Base-by-base conservation (phyloP, 2,888 invertebrate genomes). In the Ceriagrion tenellum region DNA sequence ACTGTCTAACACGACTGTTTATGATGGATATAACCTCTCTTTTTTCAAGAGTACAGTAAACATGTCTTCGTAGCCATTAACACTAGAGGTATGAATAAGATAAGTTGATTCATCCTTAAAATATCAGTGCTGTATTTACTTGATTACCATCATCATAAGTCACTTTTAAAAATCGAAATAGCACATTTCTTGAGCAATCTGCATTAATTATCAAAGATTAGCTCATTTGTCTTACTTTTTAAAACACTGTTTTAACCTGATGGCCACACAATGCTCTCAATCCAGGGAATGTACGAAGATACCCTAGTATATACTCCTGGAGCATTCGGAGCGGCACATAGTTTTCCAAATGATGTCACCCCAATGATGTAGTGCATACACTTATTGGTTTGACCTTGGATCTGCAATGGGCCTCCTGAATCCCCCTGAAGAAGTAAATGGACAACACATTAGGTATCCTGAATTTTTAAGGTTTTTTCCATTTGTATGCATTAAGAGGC, bases 401-500 rank as follows among this genome's bases (percentile, higher is more conserved):
- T 96, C 91, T 97, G 97, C 0, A 98, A 97, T 0, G 98, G 98
- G 0, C 98, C 98, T 0, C 98, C 98, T 55, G 98, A 98, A 96
- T 98, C 98, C 90, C 98, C 98, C 98, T 98, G 96, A 96, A 95
- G 47, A 95, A n/a, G 18, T 20, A 56, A 13, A 47, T 23, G n/a
- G 69, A 88, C 8, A 18, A 59, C 40, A 47, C 35, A 18, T 95
- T 47, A 12, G 12, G 4, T 3, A 35, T 81, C 0, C 16, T 35
- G 81, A 13, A 69, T 10, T 35, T 0, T 81, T 2, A 3, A 35
- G 69, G 35, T 81, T 81, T 35, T 20, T 59, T 59, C n/a, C n/a
- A 16, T 59, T 16, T 10, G 59, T 12, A 59, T 2, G 13, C 13
- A 16, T 1, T 59, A 56, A 2, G 59, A 59, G 12, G 16, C 20